A percentile compares a stretch with the other conserved stretches of the same genome.
These are phyloP conservation scores for Drosophila elegans DNA, from an alignment of 1,140 invertebrate species.

Conservation along the genomic window DNA sequence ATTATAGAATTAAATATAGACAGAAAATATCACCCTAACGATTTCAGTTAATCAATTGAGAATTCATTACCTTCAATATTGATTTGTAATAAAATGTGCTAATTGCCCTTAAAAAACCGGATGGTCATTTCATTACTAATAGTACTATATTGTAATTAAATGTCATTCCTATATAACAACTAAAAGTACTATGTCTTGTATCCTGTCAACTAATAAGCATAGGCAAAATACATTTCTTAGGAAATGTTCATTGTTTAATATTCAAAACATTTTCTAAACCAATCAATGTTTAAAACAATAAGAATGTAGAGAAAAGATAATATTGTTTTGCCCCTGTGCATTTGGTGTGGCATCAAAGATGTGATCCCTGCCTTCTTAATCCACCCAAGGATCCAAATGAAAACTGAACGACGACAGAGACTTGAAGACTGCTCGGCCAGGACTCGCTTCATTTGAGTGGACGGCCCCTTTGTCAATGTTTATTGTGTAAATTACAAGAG, in stretches of 20 bases:
- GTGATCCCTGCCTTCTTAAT: constrained; percentile 21
- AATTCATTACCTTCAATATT: too few relatives aligned
- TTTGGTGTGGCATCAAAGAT: not conserved
- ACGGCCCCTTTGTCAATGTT: constrained; percentile 73
- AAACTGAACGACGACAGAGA: constrained; percentile 21
- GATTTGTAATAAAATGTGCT: too few relatives aligned
- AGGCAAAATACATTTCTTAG: not conserved
- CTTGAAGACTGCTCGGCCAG: constrained; percentile 12
- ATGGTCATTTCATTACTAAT: too few relatives aligned
- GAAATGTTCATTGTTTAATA: not conserved
- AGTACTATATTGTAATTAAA: too few relatives aligned
- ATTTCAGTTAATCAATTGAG: too few relatives aligned
- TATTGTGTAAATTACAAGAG: constrained; percentile 79
- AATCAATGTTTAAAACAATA: not conserved
- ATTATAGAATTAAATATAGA: too few relatives aligned
- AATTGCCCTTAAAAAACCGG: too few relatives aligned
- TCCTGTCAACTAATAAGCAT: not conserved
- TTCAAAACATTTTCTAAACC: not conserved
- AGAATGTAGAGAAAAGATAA: not conserved
- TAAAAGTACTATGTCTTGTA: too few relatives aligned
- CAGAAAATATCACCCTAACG: too few relatives aligned
- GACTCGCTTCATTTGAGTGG: constrained; percentile 53
- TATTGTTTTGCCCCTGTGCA: constrained; percentile 1
- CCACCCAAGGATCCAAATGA: constrained; percentile 30
- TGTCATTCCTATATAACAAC: too few relatives aligned